phyloP scores from a whole-genome alignment of 2,888 invertebrate genomes.

The Phalera bucephala region DNA sequence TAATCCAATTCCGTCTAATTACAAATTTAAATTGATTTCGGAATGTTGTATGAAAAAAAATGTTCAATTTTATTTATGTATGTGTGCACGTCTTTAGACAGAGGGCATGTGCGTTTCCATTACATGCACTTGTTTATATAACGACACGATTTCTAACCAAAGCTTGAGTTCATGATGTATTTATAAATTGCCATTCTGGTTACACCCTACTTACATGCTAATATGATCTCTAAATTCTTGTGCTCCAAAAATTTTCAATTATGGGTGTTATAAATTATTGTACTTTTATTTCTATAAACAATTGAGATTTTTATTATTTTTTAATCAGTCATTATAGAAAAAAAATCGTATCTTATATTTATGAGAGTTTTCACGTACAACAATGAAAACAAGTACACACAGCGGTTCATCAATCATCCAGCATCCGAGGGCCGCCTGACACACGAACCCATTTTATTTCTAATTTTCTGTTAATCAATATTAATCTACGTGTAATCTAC shows the following conservation, averaged over 20 bases:
- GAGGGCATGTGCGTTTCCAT: slow-evolving; percentile 9
- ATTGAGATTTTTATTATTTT: no score
- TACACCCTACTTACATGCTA: no score
- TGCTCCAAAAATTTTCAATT: no score
- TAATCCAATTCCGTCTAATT: slow-evolving; percentile 29
- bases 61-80: slow-evolving; percentile 25
- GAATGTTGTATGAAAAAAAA: slow-evolving; percentile 22
- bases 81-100: slow-evolving; percentile 6
- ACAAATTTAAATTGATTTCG: slow-evolving; percentile 32
- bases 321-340: no score
- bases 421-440: slow-evolving; percentile 9
- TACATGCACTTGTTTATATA: no score
- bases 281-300: no score
- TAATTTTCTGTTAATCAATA: slow-evolving; percentile 30
- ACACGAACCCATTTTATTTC: slow-evolving; percentile 27
- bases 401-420: slow-evolving; percentile 26
- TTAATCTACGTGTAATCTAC: slow-evolving; percentile 18
- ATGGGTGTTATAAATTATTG: no score
- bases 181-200: no score
- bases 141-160: no score
- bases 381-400: slow-evolving; percentile 9
- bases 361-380: not conserved
- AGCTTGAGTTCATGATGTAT: no score
- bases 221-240: no score
- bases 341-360: no score